Conservation (phyloP, 2,888 invertebrate genomes). For the Folsomia candida region DNA sequence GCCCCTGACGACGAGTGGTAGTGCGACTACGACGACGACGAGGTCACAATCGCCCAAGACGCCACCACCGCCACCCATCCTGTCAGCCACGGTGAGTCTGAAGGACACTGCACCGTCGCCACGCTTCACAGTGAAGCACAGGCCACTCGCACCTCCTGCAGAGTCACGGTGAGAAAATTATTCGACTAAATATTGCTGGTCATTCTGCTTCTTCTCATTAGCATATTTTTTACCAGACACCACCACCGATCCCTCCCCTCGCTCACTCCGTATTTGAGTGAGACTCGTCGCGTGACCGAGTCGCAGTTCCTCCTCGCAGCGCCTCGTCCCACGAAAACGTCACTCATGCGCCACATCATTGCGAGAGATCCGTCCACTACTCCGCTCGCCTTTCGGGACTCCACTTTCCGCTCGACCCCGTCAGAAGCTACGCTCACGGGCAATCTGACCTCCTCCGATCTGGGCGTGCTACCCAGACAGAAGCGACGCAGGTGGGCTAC, state of each 20-base stretch:
- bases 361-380: slow-evolving; percentile 13
- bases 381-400: background rate
- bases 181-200: too few species aligned
- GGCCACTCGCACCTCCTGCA: background rate
- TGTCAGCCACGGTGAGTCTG: background rate
- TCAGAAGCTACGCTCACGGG: background rate
- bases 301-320: slow-evolving; percentile 37
- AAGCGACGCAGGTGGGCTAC: background rate
- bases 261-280: slow-evolving; percentile 47
- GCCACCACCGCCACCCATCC: background rate
- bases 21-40: background rate
- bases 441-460: too few species aligned
- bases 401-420: background rate
- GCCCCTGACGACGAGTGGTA: background rate
- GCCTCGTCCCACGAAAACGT: slow-evolving; percentile 42
- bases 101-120: slow-evolving; percentile 17
- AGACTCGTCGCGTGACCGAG: slow-evolving; percentile 46
- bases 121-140: slow-evolving; percentile 24
- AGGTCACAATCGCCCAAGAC: background rate
- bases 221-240: too few species aligned
- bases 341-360: slow-evolving; percentile 39
- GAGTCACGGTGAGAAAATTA: too few species aligned
- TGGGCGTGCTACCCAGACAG: background rate
- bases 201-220: too few species aligned
- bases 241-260: slow-evolving; percentile 43